Evolutionary conservation across 2,113 vertebrate genomes (phyloP).

Genomic region (Paradoxurus hermaphroditus): DNA sequence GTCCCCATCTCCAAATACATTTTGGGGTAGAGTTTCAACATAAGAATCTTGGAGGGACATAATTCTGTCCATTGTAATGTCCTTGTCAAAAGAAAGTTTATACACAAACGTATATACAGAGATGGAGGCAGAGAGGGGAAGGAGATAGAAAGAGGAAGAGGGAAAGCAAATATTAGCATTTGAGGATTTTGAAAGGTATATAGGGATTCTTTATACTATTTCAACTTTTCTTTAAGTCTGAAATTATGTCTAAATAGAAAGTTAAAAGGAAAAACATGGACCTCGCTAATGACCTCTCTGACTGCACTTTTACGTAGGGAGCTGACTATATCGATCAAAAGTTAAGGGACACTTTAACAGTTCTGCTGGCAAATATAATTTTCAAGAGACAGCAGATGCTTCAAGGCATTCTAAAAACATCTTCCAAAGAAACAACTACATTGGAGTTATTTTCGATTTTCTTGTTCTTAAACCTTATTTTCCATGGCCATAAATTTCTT

Average conservation of each 20-base stretch:
- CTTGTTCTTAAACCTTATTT: not conserved
- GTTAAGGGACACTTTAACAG: not conserved
- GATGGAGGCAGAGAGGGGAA: too few relatives aligned
- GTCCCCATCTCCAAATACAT: not conserved
- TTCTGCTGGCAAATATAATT: not conserved
- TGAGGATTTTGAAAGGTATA: not conserved
- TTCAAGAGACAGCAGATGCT: not conserved
- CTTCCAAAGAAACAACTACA: conserved; percentile 27
- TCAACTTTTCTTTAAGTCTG: not conserved
- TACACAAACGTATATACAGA: not conserved
- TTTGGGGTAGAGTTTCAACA: not conserved
- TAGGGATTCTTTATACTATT: not conserved
- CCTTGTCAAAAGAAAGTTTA: not conserved
- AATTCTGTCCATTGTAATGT: not conserved
- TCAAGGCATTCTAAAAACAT: not conserved
- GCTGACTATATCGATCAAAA: not conserved
- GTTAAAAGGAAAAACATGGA: not conserved
- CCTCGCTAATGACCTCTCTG: not conserved
- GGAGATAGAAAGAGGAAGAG: not conserved
- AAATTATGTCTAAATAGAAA: conserved; percentile 25
- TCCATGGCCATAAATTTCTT: not conserved
- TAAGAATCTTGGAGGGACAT: not conserved
- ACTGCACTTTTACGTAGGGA: not conserved
- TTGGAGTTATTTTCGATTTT: conserved; percentile 21
- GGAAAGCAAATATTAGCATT: not conserved